A percentile compares a stretch with the other conserved stretches of the same genome.
phyloP scores from a whole-genome alignment of 2,113 vertebrate species.

The Halcyon senegalensis region DNA sequence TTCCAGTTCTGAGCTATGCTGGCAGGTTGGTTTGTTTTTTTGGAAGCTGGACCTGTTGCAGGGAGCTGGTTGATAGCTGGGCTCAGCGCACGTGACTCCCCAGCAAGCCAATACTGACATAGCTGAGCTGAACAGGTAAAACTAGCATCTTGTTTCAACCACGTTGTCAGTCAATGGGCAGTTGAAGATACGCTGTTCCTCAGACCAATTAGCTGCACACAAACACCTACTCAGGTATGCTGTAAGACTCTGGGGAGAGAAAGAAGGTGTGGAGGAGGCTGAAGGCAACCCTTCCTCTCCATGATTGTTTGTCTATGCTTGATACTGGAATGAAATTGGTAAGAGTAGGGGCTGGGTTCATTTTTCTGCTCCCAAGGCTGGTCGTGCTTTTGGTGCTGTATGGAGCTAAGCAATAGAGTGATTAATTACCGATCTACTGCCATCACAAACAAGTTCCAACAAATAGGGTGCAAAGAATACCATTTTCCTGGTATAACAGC shows the following conservation, averaged over 20 bases:
- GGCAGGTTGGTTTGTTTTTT: not conserved
- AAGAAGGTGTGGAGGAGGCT: not conserved
- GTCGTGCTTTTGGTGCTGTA: not conserved
- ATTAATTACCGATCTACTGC: not conserved
- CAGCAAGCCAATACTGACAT: not conserved
- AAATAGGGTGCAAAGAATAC: constrained; percentile 54
- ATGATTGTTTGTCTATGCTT: not conserved
- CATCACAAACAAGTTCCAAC: constrained; percentile 45
- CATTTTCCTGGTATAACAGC: constrained; percentile 39
- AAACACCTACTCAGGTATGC: not conserved
- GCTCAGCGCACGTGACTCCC: not conserved
- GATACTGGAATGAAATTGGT: not conserved
- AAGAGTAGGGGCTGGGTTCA: not conserved
- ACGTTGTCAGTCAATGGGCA: not conserved
- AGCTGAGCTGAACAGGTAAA: not conserved
- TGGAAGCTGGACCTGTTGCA: not conserved
- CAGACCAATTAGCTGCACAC: constrained; percentile 4
- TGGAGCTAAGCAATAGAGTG: not conserved
- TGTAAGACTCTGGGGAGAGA: not conserved
- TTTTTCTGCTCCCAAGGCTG: not conserved
- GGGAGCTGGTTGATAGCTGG: not conserved
- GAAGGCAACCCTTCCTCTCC: not conserved
- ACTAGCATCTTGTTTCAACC: not conserved
- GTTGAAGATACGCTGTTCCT: not conserved
- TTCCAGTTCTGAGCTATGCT: not conserved